These are phyloP conservation scores for Pachycephala philippinensis DNA, from an alignment of 2,113 vertebrate species.

Conservation along the genomic window DNA sequence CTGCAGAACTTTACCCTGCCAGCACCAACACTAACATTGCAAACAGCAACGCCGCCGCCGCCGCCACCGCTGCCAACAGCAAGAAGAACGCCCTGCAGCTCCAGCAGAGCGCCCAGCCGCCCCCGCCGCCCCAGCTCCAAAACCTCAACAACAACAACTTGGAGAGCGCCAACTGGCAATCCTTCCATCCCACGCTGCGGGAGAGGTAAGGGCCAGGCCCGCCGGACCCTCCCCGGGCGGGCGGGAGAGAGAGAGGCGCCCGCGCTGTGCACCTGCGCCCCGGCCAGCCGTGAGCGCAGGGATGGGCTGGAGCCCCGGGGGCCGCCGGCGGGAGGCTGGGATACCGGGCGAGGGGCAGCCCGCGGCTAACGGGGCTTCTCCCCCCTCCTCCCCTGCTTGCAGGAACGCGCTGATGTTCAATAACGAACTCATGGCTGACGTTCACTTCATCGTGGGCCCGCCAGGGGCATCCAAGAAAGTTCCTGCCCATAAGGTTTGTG, in stretches of 20 bases:
- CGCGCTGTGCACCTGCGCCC: background rate
- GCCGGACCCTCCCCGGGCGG: background rate
- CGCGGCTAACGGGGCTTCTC: background rate
- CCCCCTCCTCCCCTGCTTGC: conserved; percentile 50
- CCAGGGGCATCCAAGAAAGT: conserved; percentile 82
- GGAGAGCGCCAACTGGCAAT: conserved; percentile 87
- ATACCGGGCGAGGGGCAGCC: background rate
- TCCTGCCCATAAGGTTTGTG: conserved; percentile 93
- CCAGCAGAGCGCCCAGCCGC: conserved; percentile 71
- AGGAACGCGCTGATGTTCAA: conserved; percentile 99
- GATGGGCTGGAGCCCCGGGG: background rate
- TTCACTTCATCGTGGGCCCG: conserved; percentile 93
- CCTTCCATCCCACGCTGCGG: conserved; percentile 88
- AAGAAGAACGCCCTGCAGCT: conserved; percentile 75
- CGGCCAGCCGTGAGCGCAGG: background rate
- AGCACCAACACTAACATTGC: conserved; percentile 75
- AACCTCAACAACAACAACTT: conserved; percentile 91
- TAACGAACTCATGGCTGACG: conserved; percentile 97
- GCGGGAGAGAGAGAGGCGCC: background rate
- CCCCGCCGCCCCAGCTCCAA: conserved; percentile 76
- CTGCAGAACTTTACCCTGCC: conserved; percentile 88
- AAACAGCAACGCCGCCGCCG: conserved; percentile 74
- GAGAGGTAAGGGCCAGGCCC: conserved; percentile 82
- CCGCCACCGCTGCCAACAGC: conserved; percentile 73
- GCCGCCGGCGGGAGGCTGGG: conserved; percentile 3